These are phyloP conservation scores for Isaurus tuberculatus DNA, from an alignment of 92 coral and sea anemone species.

Conservation along the genomic window DNA sequence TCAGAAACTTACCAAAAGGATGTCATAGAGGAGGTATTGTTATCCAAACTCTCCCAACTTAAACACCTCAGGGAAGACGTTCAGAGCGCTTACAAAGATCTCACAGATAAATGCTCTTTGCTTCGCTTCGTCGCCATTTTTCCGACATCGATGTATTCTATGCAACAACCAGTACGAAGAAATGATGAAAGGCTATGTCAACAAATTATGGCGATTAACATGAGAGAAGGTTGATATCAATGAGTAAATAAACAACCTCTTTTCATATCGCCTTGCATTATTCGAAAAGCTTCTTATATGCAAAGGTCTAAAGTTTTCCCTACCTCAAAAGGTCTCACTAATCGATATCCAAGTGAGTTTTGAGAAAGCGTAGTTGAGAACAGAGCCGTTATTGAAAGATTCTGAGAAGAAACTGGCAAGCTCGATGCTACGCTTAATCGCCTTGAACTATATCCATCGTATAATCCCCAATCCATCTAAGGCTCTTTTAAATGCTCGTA, in stretches of 20 bases:
- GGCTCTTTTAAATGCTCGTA: constrained; percentile 35
- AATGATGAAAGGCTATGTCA: background rate
- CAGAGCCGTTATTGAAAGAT: background rate
- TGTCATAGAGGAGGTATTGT: constrained; percentile 50
- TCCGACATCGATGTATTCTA: background rate
- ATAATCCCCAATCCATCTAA: constrained; percentile 55
- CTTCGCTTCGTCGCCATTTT: background rate
- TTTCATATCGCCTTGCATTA: constrained; percentile 28
- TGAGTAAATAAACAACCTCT: constrained; percentile 32
- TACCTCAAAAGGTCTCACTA: constrained; percentile 33
- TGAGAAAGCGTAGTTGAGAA: constrained; percentile 32
- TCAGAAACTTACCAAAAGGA: constrained; percentile 44
- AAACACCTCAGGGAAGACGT: constrained; percentile 30
- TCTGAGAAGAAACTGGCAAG: constrained; percentile 33
- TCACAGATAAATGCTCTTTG: constrained; percentile 2
- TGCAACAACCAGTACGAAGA: constrained; percentile 3
- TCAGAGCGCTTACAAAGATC: constrained; percentile 8
- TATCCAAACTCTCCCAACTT: constrained; percentile 43
- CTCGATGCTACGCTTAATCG: constrained; percentile 42
- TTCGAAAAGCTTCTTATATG: constrained; percentile 45
- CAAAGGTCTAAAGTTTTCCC: constrained; percentile 44
- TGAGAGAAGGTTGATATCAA: constrained; percentile 38
- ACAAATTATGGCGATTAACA: constrained; percentile 4
- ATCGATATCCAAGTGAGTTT: constrained; percentile 44
- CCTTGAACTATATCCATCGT: constrained; percentile 53